Evolutionary conservation across 2,888 invertebrate genomes (phyloP).

Genomic region (Stictocephala bisonia): DNA sequence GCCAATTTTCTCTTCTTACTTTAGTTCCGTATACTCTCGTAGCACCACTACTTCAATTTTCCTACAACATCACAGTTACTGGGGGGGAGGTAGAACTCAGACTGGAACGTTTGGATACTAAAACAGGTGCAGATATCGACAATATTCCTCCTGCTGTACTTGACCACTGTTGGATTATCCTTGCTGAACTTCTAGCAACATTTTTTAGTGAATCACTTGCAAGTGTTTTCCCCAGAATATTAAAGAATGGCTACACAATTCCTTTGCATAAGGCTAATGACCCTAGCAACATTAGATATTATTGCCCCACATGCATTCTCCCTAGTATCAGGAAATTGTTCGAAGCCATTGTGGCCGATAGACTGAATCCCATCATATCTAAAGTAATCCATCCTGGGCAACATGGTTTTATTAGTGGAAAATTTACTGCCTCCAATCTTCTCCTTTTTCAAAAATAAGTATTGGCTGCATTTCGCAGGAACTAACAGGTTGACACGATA

Average conservation of each 20-base stretch:
- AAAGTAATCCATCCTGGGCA: not conserved
- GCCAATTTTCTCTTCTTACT: slow-evolving; percentile 2
- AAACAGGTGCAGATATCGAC: slow-evolving; percentile 6
- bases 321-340: not conserved
- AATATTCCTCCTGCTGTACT: slow-evolving; percentile 28
- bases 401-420: slow-evolving; percentile 1
- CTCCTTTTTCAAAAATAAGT: slow-evolving; percentile 19
- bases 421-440: no score
- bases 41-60: not conserved
- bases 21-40: not conserved
- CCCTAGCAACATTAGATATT: not conserved
- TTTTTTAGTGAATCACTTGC: slow-evolving; percentile 15
- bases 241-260: slow-evolving; percentile 12
- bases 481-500: slow-evolving; percentile 25
- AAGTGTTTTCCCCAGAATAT: not conserved
- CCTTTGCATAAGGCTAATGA: not conserved
- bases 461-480: slow-evolving; percentile 4
- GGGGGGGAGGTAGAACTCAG: not conserved
- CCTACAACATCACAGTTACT: not conserved
- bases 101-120: not conserved
- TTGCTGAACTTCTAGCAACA: not conserved
- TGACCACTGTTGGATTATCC: not conserved
- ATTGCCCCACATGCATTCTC: not conserved
- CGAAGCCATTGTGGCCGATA: not conserved
- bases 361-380: not conserved